Base-by-base conservation (phyloP, 2,888 invertebrate genomes). In the Drosophila neotestacea region DNA sequence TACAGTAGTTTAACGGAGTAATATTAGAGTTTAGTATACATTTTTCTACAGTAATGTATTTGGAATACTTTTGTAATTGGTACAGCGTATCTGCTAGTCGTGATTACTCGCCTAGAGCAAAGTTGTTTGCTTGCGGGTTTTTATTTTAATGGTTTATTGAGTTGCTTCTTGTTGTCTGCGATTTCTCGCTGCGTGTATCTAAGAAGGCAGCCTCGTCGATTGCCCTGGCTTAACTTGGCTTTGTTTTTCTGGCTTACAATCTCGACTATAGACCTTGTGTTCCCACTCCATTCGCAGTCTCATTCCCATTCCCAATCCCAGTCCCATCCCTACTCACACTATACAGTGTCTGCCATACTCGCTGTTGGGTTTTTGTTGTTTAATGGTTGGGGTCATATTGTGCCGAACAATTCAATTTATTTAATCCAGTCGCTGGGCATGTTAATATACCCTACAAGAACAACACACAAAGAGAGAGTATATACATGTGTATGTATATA, bases 331-430 rank as follows among this genome's bases (percentile, higher is more conserved):
- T 13, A 51, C 51, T 52, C 41, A 44, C 6, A 44, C 6, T 11
- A 11, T 27, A 28, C 27, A 44, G 50, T 41, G 9, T 41, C 32
- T 42, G 22, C 39, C 36, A 41, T 28, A 56, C 22, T 50, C 27
- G 44, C 50, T 64, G 76, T 30, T 30, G 30, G 30, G 30, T 30
- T 30, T 22, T 30, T 30, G 5, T 6, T 32, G 7, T 71, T 77
- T 79, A 78, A 73, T 76, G 85, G 82, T 47, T 52, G 55, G 63
- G 62, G 59, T 64, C 65, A 71, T 69, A 61, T 73, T 74, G 73
- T 65, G 65, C 77, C 72, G 70, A 88, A 88, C 81, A 85, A 85
- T 88, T 85, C 86, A 85, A 85, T 85, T 88, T 85, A 74, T 85
- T 88, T 85, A 78, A 85, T 78, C 77, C 81, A 70, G 64, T 70